Evolutionary conservation across 2,113 vertebrate genomes (phyloP), one percentile per base, ranked within the genome.

Genomic region (Tetrao urogallus): DNA sequence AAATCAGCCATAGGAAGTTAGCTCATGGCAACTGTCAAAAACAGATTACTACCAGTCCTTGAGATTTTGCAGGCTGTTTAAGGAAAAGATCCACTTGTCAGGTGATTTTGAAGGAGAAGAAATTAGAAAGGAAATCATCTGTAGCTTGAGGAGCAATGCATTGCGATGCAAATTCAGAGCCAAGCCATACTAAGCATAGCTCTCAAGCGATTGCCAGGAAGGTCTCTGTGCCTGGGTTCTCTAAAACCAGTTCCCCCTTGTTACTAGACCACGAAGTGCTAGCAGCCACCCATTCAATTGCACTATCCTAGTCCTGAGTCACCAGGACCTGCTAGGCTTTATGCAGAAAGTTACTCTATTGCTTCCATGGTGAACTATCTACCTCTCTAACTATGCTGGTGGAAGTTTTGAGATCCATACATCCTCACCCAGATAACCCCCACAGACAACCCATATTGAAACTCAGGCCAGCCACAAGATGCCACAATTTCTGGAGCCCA

Each of bases 61-160:
- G 25, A 88, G 87, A 95, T 94, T 94, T 94, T 89, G 82, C 61
- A 83, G 45, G 61, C 14, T 7, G 60, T 71, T 86, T 88, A 85
- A 86, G 65, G 76, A 90, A 93, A 91, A 94, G 72, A 92, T 88
- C 56, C 93, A 94, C 79, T 91, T 94, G 88, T 93, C 87, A 93
- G 82, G 69, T 52, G 75, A 91, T 75, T 92, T 92, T 88, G 45
- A 45, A 76, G 58, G 30, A 88, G 34, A 75, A 80, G 67, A 80
- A 88, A 73, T 12, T 66, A 36, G 45, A 73, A 80, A 82, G 69
- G 81, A 78, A 85, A 74, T 58, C 32, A 83, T 25, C 28, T 76
- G 65, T 47, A 56, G 17, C 20, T 89, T 56, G 47, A 85, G 32
- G 8, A 87, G 56, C 74, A 73, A 50, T 14, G 61, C 27, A 54